Conservation (phyloP, 2,797 vertebrate species). For the Cyclopterus lumpus region DNA sequence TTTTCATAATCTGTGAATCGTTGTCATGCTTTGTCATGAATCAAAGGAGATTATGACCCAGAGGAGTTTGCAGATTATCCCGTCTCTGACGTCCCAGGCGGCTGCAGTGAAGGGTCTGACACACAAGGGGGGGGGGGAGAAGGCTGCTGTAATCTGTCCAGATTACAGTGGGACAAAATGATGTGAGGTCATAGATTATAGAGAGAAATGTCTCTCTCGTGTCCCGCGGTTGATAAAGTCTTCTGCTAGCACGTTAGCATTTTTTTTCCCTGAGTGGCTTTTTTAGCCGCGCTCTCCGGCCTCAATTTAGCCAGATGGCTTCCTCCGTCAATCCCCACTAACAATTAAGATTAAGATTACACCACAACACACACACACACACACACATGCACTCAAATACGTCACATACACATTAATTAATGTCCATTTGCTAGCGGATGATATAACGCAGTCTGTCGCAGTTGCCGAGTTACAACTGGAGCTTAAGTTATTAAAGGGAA, state of each 20-base stretch:
- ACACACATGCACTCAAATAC: constrained; percentile 30
- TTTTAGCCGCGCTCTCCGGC: constrained; percentile 30
- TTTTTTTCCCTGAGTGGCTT: constrained; percentile 26
- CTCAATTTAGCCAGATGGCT: constrained; percentile 78
- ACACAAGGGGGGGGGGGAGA: not conserved
- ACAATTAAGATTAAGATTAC: constrained; percentile 84
- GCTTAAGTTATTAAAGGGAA: constrained; percentile 93
- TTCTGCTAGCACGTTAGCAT: constrained; percentile 28
- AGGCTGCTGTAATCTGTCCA: constrained; percentile 19
- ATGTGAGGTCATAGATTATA: not conserved
- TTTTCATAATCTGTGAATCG: not conserved
- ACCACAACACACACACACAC: constrained; percentile 25
- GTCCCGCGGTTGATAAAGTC: not conserved
- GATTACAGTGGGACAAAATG: constrained; percentile 10
- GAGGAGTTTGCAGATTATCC: constrained; percentile 49
- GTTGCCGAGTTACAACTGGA: constrained; percentile 73
- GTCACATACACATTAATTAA: constrained; percentile 49
- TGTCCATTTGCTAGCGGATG: constrained; percentile 48
- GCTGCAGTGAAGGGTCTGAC: not conserved
- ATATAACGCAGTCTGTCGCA: constrained; percentile 64
- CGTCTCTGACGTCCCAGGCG: constrained; percentile 18
- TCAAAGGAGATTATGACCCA: constrained; percentile 26
- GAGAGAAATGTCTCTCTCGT: not conserved
- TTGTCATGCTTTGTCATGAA: constrained; percentile 4
- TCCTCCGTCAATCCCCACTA: constrained; percentile 72